Evolutionary conservation across 2,797 vertebrate species (phyloP).

Genomic region (Myotis findleyi): DNA sequence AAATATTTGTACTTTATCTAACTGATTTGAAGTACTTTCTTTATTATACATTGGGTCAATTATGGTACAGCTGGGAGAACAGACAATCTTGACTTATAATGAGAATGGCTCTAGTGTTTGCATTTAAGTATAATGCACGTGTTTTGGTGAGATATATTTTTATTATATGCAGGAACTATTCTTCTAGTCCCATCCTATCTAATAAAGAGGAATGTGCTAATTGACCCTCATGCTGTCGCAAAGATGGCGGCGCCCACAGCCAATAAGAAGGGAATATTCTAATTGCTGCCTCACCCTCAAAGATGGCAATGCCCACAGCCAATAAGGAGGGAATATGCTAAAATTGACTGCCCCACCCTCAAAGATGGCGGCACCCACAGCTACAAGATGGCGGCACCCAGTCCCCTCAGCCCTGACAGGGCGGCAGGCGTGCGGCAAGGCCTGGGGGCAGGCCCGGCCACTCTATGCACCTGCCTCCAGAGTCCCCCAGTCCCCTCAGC

Average conservation of each 20-base stretch:
- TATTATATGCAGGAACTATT: background rate
- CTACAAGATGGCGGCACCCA: too few relatives aligned
- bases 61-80: background rate
- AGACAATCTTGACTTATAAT: background rate
- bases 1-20: background rate
- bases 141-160: background rate
- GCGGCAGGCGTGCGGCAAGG: fast-evolving
- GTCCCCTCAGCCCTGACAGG: too few relatives aligned
- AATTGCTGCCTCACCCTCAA: too few relatives aligned
- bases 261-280: too few relatives aligned
- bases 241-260: too few relatives aligned
- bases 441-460: fast-evolving
- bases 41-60: background rate
- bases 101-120: background rate
- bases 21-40: background rate
- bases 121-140: background rate
- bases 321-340: too few relatives aligned
- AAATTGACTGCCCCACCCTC: too few relatives aligned
- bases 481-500: too few relatives aligned
- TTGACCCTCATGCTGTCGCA: too few relatives aligned
- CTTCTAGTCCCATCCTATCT: background rate
- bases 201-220: too few relatives aligned
- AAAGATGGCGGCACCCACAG: fast-evolving
- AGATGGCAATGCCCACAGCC: too few relatives aligned
- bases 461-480: too few relatives aligned